phyloP scores from a whole-genome alignment of 64 coral and sea anemone genomes.

The Montipora sp. region DNA sequence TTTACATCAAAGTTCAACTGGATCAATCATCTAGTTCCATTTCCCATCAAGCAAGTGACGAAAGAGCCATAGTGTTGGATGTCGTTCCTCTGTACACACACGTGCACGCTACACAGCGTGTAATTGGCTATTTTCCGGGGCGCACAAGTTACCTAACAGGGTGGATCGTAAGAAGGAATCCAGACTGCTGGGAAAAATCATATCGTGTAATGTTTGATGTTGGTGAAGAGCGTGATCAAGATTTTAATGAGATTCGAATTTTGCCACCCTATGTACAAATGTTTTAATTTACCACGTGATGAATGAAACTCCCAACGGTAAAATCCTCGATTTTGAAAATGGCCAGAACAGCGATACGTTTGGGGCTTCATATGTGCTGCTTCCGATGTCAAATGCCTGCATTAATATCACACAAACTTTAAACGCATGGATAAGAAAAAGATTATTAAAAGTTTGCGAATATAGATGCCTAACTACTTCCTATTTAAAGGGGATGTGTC shows the following conservation, averaged over 20 bases:
- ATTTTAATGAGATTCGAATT: constrained; percentile 24
- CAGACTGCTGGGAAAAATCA: background rate
- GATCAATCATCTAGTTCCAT: background rate
- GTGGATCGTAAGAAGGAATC: background rate
- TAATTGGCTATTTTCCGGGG: constrained; percentile 36
- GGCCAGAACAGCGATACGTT: too few species aligned
- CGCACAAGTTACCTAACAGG: background rate
- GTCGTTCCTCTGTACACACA: constrained; percentile 5
- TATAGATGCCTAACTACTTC: too few species aligned
- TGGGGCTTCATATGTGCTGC: too few species aligned
- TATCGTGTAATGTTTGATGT: constrained; percentile 3
- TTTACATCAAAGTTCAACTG: constrained; percentile 26
- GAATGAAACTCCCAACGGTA: too few species aligned
- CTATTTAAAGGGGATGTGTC: too few species aligned
- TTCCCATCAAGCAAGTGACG: constrained; percentile 4
- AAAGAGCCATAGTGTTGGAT: constrained; percentile 31
- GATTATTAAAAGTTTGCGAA: too few species aligned
- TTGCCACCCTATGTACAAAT: constrained; percentile 1
- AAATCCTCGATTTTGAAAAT: too few species aligned
- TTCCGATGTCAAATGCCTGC: too few species aligned
- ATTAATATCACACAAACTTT: too few species aligned
- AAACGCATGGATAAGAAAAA: too few species aligned
- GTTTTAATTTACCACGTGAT: background rate
- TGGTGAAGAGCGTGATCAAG: background rate
- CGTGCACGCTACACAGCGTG: constrained; percentile 38